Percentiles rank a stretch among this genome's conserved stretches.
Evolutionary conservation across 2,797 vertebrate genomes (phyloP).

Genomic region (Parauchenoglanis punctatus): DNA sequence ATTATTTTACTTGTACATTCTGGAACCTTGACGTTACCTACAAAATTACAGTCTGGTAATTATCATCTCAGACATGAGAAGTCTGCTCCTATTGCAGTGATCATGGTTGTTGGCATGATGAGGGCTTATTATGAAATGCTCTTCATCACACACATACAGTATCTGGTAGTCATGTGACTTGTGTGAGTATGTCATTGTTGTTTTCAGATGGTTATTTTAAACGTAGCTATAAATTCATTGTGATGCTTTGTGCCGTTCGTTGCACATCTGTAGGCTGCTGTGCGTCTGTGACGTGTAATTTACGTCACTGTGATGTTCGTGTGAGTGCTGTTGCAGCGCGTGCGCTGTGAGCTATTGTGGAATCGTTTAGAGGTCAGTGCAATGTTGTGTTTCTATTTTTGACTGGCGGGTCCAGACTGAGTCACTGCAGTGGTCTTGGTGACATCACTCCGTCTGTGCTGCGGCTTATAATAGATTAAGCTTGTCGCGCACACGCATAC

Average conservation of each 20-base stretch:
- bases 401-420: conserved; percentile 53
- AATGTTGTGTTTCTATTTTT: conserved; percentile 56
- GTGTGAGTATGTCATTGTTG: neutral
- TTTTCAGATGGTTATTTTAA: neutral
- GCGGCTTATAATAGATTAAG: conserved; percentile 49
- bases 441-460: conserved; percentile 55
- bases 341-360: conserved; percentile 24
- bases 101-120: neutral
- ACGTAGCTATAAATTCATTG: neutral
- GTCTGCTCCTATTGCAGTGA: neutral
- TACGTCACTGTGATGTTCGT: conserved; percentile 35
- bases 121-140: neutral
- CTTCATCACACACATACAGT: neutral
- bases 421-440: conserved; percentile 58
- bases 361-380: conserved; percentile 54
- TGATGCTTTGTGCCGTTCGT: neutral
- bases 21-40: neutral
- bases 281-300: conserved; percentile 10
- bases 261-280: conserved; percentile 19
- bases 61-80: neutral
- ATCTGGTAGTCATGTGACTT: neutral
- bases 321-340: conserved; percentile 29
- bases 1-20: neutral
- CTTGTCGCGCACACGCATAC: conserved; percentile 33
- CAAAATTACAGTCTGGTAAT: neutral